Evolutionary conservation across 1,140 invertebrate species (phyloP).

Genomic region (Hycleus phaleratus): DNA sequence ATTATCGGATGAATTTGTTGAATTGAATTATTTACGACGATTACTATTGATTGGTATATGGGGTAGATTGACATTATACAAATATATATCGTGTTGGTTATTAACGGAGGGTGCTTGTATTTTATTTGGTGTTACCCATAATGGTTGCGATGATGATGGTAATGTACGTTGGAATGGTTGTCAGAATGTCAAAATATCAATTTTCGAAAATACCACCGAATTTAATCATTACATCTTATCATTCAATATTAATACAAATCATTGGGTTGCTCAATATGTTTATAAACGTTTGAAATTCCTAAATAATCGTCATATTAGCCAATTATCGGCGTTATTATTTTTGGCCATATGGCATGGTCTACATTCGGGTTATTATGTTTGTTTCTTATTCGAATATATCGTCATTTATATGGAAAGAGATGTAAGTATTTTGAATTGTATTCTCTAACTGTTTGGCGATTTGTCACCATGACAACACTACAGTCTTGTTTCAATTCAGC

Average conservation of each 20-base stretch:
- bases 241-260: slow-evolving; percentile 92
- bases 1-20: slow-evolving; percentile 54
- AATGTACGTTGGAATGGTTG: slow-evolving; percentile 73
- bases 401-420: slow-evolving; percentile 83
- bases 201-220: slow-evolving; percentile 70
- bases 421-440: slow-evolving; percentile 47
- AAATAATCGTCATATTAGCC: slow-evolving; percentile 76
- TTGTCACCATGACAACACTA: too few species aligned
- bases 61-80: slow-evolving; percentile 77
- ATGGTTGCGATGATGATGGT: slow-evolving; percentile 57
- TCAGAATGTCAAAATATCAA: slow-evolving; percentile 69
- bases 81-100: slow-evolving; percentile 89
- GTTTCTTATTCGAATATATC: slow-evolving; percentile 86
- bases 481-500: too few species aligned
- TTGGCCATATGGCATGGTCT: slow-evolving; percentile 91
- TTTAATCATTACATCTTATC: slow-evolving; percentile 79
- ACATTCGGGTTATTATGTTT: slow-evolving; percentile 83
- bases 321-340: slow-evolving; percentile 72
- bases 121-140: slow-evolving; percentile 67
- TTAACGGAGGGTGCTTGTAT: slow-evolving; percentile 73
- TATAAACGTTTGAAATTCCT: slow-evolving; percentile 89
- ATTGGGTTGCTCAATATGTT: slow-evolving; percentile 85
- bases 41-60: slow-evolving; percentile 68
- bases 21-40: slow-evolving; percentile 53
- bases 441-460: neutral